Evolutionary conservation across 2,888 invertebrate genomes (phyloP), one percentile per base, ranked within the genome.

Genomic region (Diarsia mendica): DNA sequence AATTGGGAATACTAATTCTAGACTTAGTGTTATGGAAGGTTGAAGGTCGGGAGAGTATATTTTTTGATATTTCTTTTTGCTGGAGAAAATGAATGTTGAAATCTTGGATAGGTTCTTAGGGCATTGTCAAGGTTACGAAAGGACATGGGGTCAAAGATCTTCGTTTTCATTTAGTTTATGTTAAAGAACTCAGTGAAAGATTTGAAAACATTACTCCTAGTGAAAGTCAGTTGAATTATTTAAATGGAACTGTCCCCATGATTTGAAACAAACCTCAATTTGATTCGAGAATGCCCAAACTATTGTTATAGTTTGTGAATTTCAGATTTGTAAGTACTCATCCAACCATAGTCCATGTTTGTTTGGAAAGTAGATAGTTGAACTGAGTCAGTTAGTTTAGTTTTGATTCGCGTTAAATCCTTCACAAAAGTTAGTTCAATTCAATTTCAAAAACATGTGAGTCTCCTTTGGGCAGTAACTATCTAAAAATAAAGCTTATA

Each of bases 1-100:
- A 75, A 85, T 85, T 65, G 82, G 82, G 82, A 82, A 82, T 82
- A 85, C 82, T 85, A 82, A 82, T 82, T 66, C 11, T 33, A 65
- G 61, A 20, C 53, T 84, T n/a, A 71, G 85, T 61, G 55, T 63
- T 79, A 69, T 70, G 53, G 81, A 80, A 60, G 67, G 71, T 81
- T 71, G 70, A 81, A 84, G 81, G 81, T 80, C 85, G 55, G 23
- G 61, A 20, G 23, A 33, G 15, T 58, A 39, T 71, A 2, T 60
- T 28, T 28, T 77, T 53, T 60, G 49, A 46, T 3, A 46, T 78
- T 83, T 79, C 6, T 83, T 67, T 79, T 65, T 58, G n/a, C 9
- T 71, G 6, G 18, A 61, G 44, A 55, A 67, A 55, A 72, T 71
- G 18, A 13, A 44, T 46, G 15, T 39, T 51, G 23, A 49, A 55